Evolutionary conservation across 64 coral and sea anemone genomes (phyloP), one percentile per base, ranked within the genome.

Genomic region (Pocillopora damicornis): DNA sequence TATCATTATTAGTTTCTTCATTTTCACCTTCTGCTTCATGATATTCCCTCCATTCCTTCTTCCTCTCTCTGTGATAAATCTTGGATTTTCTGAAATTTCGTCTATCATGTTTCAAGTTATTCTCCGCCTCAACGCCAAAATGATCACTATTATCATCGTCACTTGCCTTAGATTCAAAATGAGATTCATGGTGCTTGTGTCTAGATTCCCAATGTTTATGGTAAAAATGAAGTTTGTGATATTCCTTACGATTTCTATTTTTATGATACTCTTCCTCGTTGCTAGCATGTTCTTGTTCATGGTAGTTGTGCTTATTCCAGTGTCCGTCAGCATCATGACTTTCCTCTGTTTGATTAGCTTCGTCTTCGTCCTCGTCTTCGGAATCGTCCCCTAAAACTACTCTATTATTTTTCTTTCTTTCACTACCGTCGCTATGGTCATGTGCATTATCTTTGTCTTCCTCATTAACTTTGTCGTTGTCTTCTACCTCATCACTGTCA

Each of bases 361-460:
- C 76, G 36, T 91, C 65, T 0, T 80, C 87, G 37, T 80, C 35
- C 16, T 93, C 79, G 34, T 65, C 85, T 67, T 88, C 88, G 20
- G 91, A 79, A 78, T 97, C 94, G 10, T 97, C 91, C 35, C 94
- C 94, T 42, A 97, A 71, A 79, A 97, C 92, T 16, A 92, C 94
- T n/a, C 74, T 83, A 58, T 66, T 84, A 51, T 90, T 8, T 59
- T 35, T 38, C 18, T n/a, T 36, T 38, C 35, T 59, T 75, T 89
- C 22, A 72, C 26, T 20, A 15, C 64, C 67, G n/a, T 78, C 80
- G 77, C 78, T 74, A 16, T 61, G 60, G 63, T 73, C 38, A 60
- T 92, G 59, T 65, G 16, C 89, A 34, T n/a, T 59, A 23, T 6
- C 23, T 73, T 89, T 57, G 30, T 65, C 34, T 58, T 62, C 81